phyloP scores from a whole-genome alignment of 2,888 invertebrate species.

The Oeneis ivallda region DNA sequence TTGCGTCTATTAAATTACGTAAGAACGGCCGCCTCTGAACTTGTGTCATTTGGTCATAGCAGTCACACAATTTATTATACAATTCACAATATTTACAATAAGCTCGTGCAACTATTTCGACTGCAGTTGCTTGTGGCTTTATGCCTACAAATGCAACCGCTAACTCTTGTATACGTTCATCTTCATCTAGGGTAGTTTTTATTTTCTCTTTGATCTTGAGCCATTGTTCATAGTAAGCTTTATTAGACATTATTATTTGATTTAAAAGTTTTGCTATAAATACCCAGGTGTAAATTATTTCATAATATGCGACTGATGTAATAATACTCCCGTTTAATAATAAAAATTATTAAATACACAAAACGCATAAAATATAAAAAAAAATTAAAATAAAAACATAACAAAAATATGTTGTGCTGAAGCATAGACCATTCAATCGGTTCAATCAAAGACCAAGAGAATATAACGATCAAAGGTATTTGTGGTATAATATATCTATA shows the following conservation, averaged over 20 bases:
- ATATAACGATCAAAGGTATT: too few species aligned
- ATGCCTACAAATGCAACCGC: slow-evolving; percentile 57
- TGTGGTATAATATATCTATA: too few species aligned
- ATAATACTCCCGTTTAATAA: neutral
- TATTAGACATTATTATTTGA: slow-evolving; percentile 58
- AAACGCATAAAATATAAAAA: too few species aligned
- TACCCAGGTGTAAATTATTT: neutral
- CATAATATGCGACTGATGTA: neutral
- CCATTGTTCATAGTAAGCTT: slow-evolving; percentile 67
- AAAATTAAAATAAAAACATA: neutral
- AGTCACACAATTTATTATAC: slow-evolving; percentile 81
- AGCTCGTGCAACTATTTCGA: slow-evolving; percentile 73
- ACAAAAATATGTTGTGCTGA: neutral
- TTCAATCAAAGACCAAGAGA: too few species aligned
- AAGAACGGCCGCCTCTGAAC: slow-evolving; percentile 82
- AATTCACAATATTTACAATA: slow-evolving; percentile 78
- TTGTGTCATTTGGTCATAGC: slow-evolving; percentile 84
- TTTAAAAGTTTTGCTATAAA: neutral
- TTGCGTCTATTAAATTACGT: slow-evolving; percentile 80
- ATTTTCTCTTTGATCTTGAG: slow-evolving; percentile 62
- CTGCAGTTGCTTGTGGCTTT: slow-evolving; percentile 73
- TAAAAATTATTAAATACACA: neutral
- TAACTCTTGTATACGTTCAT: slow-evolving; percentile 60
- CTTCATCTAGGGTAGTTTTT: slow-evolving; percentile 53
- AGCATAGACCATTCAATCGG: too few species aligned